Evolutionary conservation across 2,888 invertebrate genomes (phyloP), one percentile per base, ranked within the genome.

Genomic region (Ramazzottius varieornatus): DNA sequence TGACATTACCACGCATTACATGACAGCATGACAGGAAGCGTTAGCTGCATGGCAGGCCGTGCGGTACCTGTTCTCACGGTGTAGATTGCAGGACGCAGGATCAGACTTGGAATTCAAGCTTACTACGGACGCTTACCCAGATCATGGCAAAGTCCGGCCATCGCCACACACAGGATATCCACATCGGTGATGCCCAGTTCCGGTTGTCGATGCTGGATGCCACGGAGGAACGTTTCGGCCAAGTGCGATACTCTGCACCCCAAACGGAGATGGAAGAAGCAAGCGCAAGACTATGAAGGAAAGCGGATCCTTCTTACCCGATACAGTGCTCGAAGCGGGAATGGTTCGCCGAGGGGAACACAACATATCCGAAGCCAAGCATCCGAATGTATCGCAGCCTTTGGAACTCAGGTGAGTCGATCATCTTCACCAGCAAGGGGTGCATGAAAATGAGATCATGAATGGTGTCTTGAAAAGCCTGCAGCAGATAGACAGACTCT

Each of bases 91-190:
- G n/a, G n/a, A n/a, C n/a, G n/a, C n/a, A n/a, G n/a, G n/a, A n/a
- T n/a, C n/a, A n/a, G n/a, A n/a, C n/a, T n/a, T n/a, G n/a, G n/a
- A n/a, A n/a, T n/a, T n/a, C n/a, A n/a, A n/a, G n/a, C n/a, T n/a
- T n/a, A n/a, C n/a, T n/a, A n/a, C n/a, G n/a, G n/a, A n/a, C n/a
- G n/a, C n/a, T 66, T 68, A 76, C 83, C 84, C n/a, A 84, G 71
- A 71, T 85, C 84, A 73, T 85, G 84, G 66, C 83, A 79, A 0
- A 84, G 76, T 0, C 81, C 84, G 46, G 83, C 84, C 40, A 84
- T 77, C 72, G 80, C 72, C 16, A 81, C 78, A 71, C 81, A 80
- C 29, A 81, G 70, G 32, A 78, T 71, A 68, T 82, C 82, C 46
- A 70, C 69, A 1, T 75, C 72, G 1, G 75, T 75, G 64, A 82